Conservation (phyloP, 2,888 invertebrate genomes). For the Pseudococcus viburni region DNA sequence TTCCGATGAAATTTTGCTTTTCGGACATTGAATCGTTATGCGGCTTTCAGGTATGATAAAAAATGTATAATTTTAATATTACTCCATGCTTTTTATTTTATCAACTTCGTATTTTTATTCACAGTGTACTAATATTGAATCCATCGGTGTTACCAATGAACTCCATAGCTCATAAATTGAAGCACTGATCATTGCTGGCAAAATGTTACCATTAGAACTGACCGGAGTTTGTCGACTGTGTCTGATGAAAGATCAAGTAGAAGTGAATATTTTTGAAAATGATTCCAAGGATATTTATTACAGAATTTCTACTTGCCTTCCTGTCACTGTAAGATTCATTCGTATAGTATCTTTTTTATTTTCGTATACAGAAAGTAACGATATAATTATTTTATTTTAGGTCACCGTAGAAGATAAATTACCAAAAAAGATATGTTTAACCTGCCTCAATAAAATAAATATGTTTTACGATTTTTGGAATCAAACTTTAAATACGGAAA, state of each 20-base stretch:
- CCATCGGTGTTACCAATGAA: not conserved
- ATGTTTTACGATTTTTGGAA: conserved; percentile 65
- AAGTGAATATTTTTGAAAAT: conserved; percentile 62
- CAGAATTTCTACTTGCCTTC: conserved; percentile 58
- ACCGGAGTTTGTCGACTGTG: conserved; percentile 60
- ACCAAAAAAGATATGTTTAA: conserved; percentile 62
- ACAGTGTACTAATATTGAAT: not conserved
- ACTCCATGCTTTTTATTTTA: too few relatives aligned
- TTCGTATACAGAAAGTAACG: not conserved
- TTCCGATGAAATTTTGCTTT: too few relatives aligned
- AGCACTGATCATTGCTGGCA: not conserved
- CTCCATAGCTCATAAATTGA: not conserved
- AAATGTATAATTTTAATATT: too few relatives aligned
- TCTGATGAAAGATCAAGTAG: conserved; percentile 58
- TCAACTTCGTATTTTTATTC: not conserved
- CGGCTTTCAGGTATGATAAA: too few relatives aligned
- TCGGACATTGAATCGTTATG: too few relatives aligned
- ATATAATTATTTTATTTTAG: conserved; percentile 12
- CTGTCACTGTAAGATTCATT: conserved; percentile 52
- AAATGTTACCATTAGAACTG: conserved; percentile 6
- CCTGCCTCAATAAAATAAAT: conserved; percentile 61
- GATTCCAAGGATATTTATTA: conserved; percentile 51
- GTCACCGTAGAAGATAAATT: conserved; percentile 59
- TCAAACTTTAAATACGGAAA: conserved; percentile 50
- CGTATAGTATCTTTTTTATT: not conserved